Conservation (phyloP, 2,797 vertebrate genomes). For the Syndactyla subalaris region DNA sequence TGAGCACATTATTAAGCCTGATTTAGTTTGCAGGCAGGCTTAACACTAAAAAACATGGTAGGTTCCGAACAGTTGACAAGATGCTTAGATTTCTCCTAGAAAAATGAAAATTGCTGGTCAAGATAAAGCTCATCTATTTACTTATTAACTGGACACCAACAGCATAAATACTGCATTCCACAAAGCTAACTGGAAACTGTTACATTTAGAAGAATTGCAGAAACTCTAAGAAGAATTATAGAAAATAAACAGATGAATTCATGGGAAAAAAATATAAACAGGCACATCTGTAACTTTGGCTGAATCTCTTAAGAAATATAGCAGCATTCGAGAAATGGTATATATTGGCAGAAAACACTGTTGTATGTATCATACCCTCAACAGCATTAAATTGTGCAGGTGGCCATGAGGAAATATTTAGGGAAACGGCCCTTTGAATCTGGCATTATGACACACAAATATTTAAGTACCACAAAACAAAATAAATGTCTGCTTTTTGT, state of each 20-base stretch:
- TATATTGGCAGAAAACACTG: background rate
- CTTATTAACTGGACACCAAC: background rate
- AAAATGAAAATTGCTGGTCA: background rate
- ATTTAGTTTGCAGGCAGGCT: background rate
- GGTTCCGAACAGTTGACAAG: background rate
- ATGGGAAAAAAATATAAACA: background rate
- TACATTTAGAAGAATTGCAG: background rate
- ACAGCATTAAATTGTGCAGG: background rate
- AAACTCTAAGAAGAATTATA: background rate
- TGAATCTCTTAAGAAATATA: background rate
- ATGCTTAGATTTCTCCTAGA: background rate
- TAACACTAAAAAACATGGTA: background rate
- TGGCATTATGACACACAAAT: background rate
- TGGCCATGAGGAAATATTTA: background rate
- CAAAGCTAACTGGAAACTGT: background rate
- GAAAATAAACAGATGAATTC: background rate
- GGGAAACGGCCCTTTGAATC: background rate
- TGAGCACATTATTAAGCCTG: background rate
- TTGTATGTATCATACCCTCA: fast-evolving
- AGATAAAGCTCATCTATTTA: background rate
- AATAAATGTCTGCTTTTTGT: background rate
- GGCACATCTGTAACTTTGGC: background rate
- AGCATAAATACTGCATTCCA: background rate
- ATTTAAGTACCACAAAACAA: background rate
- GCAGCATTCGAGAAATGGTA: background rate